Evolutionary conservation across 2,797 vertebrate genomes (phyloP), one percentile per base, ranked within the genome.

Genomic region (Alcedo quadribrachys): DNA sequence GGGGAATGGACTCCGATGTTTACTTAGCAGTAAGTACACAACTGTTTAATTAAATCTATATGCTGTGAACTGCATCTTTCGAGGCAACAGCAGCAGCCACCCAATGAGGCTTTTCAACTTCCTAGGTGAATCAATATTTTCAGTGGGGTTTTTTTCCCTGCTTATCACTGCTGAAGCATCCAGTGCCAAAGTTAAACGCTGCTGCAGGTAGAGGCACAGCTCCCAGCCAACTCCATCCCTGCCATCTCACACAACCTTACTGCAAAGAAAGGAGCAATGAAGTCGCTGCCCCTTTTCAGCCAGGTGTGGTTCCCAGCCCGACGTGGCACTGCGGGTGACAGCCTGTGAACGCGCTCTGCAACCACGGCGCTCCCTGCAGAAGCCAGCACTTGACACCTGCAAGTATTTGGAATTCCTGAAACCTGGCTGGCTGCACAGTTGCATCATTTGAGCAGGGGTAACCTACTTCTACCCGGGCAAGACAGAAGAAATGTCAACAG

Each of bases 371-470:
- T 96, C 88, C 11, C 74, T 94, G 93, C 67, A 43, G 75, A 61
- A 96, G 85, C 45, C 85, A 46, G 87, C 78, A 62, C 89, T 95
- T 90, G 91, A 96, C 91, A 91, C 78, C 4, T 77, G 76, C 74
- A 91, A 96, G 87, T 57, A 92, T 86, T 94, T 87, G 91, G 88
- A 94, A 93, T 93, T 95, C 90, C 94, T 90, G 60, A 94, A 96
- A 92, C 85, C 90, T 93, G 90, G 91, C 94, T 93, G 92, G 58
- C 92, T 90, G 85, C 92, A 85, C 70, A n/a, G 85, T 92, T 96
- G 94, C 94, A 93, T 93, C 91, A 94, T 91, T 91, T 88, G 71
- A 95, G 82, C 54, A 74, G 89, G 96, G 94, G 93, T 93, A 93
- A 93, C 94, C 90, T 95, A 94, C 87, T 94, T 95, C 63, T 24